Evolutionary conservation across 2,113 vertebrate genomes (phyloP).

Genomic region (Oophaga pumilio): DNA sequence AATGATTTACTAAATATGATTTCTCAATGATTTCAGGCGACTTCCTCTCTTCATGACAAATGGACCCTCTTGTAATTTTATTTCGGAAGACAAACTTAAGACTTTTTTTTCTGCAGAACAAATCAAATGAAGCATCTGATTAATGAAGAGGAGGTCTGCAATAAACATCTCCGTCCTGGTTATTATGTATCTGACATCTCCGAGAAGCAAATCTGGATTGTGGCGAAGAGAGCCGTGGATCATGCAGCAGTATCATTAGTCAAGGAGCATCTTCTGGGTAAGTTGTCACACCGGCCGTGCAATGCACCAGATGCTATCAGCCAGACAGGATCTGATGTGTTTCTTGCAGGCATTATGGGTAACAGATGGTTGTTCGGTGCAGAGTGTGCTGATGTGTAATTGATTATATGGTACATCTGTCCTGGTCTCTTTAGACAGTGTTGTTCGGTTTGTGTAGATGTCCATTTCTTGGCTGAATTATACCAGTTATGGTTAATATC

Average conservation of each 20-base stretch:
- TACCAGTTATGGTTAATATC: too few relatives aligned
- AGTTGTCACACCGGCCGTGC: slow-evolving; percentile 22
- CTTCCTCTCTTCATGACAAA: slow-evolving; percentile 64
- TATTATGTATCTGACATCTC: slow-evolving; percentile 31
- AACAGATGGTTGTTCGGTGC: slow-evolving; percentile 24
- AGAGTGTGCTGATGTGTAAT: background rate
- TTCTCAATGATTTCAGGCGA: slow-evolving; percentile 64
- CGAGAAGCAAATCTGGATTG: slow-evolving; percentile 35
- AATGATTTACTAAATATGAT: slow-evolving; percentile 67
- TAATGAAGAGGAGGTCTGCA: slow-evolving; percentile 28
- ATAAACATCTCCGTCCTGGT: slow-evolving; percentile 41
- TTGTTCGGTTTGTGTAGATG: background rate
- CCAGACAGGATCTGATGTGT: background rate
- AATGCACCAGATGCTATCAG: slow-evolving; percentile 20
- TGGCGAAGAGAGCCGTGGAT: background rate
- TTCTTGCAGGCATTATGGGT: slow-evolving; percentile 25
- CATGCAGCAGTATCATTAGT: slow-evolving; percentile 41
- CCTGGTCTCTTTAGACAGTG: background rate
- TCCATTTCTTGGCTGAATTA: too few relatives aligned
- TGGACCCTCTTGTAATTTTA: slow-evolving; percentile 51
- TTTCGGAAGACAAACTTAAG: slow-evolving; percentile 59
- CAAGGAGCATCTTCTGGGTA: background rate
- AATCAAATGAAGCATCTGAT: slow-evolving; percentile 61
- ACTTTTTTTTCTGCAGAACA: slow-evolving; percentile 37
- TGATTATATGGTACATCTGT: background rate